Evolutionary conservation across 2,113 vertebrate species (phyloP).

Genomic region (Morone saxatilis): DNA sequence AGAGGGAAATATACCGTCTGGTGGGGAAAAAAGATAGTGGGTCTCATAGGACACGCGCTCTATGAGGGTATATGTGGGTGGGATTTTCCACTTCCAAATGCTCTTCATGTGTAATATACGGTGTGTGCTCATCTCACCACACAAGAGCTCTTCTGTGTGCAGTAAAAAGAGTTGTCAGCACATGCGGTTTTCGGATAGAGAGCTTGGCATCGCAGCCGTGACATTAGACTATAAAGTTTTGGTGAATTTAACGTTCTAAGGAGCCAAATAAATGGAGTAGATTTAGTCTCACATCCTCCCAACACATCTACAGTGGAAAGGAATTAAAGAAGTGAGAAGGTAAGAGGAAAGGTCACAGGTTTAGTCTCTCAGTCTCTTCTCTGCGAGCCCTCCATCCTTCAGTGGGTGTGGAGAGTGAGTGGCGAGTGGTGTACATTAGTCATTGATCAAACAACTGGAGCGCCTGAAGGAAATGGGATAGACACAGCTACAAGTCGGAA

Average conservation of each 20-base stretch:
- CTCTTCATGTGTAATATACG: constrained; percentile 49
- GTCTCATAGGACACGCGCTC: constrained; percentile 58
- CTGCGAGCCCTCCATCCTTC: constrained; percentile 14
- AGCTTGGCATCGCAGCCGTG: constrained; percentile 33
- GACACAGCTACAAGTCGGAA: constrained; percentile 65
- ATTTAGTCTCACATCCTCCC: constrained; percentile 44
- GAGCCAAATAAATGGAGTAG: constrained; percentile 21
- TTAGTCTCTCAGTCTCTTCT: constrained; percentile 24
- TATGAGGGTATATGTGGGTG: constrained; percentile 55
- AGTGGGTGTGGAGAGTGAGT: constrained; percentile 71
- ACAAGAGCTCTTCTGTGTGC: constrained; percentile 54
- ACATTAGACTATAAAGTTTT: constrained; percentile 25
- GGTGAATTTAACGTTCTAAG: constrained; percentile 21
- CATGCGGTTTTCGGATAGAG: constrained; percentile 13
- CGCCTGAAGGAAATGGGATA: constrained; percentile 64
- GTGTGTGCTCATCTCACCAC: constrained; percentile 28
- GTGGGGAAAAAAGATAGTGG: constrained; percentile 63
- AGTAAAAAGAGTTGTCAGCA: constrained; percentile 53
- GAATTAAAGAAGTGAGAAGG: constrained; percentile 30
- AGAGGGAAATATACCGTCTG: constrained; percentile 68
- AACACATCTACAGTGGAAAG: constrained; percentile 35
- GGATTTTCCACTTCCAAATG: constrained; percentile 69
- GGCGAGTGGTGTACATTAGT: constrained; percentile 77
- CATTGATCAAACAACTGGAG: constrained; percentile 81
- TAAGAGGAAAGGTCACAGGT: constrained; percentile 28